Conservation (phyloP, 2,797 vertebrate species). For the Menidia menidia region DNA sequence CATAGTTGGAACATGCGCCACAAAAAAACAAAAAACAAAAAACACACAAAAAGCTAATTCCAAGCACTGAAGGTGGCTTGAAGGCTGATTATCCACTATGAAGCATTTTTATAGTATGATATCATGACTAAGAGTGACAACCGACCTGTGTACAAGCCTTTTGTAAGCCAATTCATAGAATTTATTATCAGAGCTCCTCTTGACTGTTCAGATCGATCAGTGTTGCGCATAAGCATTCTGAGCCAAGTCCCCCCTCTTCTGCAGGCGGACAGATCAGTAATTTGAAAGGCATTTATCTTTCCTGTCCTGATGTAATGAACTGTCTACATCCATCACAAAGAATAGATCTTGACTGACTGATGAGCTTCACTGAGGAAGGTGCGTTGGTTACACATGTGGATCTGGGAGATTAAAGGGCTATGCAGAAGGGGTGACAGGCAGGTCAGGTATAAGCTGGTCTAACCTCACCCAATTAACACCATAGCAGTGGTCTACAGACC, state of each 20-base stretch:
- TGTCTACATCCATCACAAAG: conserved; percentile 72
- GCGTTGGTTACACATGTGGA: conserved; percentile 58
- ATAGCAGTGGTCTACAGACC: conserved; percentile 39
- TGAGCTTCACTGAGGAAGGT: conserved; percentile 59
- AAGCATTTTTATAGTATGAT: conserved; percentile 52
- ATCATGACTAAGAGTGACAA: conserved; percentile 51
- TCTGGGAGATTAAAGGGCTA: conserved; percentile 66
- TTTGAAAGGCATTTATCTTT: conserved; percentile 74
- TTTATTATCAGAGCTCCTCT: conserved; percentile 52
- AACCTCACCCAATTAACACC: conserved; percentile 71
- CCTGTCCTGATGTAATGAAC: conserved; percentile 75
- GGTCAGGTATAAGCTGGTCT: conserved; percentile 71
- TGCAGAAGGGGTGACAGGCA: conserved; percentile 65
- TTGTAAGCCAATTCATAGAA: conserved; percentile 56
- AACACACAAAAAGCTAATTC: conserved; percentile 46
- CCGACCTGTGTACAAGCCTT: conserved; percentile 61
- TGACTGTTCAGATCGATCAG: conserved; percentile 55
- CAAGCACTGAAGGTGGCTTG: conserved; percentile 26
- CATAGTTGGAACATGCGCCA: conserved; percentile 11
- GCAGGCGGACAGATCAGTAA: conserved; percentile 37
- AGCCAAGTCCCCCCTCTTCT: conserved; percentile 35
- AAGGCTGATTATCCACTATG: conserved; percentile 23
- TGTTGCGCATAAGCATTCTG: conserved; percentile 28
- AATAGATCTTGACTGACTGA: conserved; percentile 76
- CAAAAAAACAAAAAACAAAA: conserved; percentile 18